Evolutionary conservation across 2,797 vertebrate genomes (phyloP), one percentile per base, ranked within the genome.

Genomic region (Sitta carolinensis): DNA sequence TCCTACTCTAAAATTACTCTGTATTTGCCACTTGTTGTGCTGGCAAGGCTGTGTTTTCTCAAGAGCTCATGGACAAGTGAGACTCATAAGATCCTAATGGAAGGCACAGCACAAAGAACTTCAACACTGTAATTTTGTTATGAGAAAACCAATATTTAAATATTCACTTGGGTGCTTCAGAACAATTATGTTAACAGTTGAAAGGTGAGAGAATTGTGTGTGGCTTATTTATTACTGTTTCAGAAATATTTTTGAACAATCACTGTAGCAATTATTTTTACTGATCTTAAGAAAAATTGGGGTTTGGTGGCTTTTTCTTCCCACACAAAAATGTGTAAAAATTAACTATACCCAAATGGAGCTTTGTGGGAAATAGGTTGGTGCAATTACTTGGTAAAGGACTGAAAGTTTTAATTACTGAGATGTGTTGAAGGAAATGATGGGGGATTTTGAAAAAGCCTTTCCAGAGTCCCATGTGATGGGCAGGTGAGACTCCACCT

Each of bases 311-410:
- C 97, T 98, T 98, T 96, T 98, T 70, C 34, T 95, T 89, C 87
- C 74, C 98, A 98, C 97, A 97, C 97, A 98, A 97, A 98, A 97
- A 98, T 98, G 77, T 89, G 54, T 51, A 97, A 98, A 98, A 98
- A 98, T 98, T 98, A 99, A 98, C 96, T 92, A 36, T 57, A 93
- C 94, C 97, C 97, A 98, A 98, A 98, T 98, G 97, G 98, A 98
- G 98, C 98, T 98, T 97, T 97, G 98, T 98, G 98, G 98, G 98
- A 98, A 98, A 98, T 97, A 98, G 98, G 98, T 98, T 98, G 97
- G 97, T 98, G 97, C 98, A 98, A 98, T 98, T 98, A 98, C 95
- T 98, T 89, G 94, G 97, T 92, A 98, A 97, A 97, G 97, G 96
- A 97, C 98, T 96, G 95, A 98, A 98, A 97, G 98, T 97, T 98